A percentile compares a stretch with the other conserved stretches of the same genome.
phyloP scores from a whole-genome alignment of 2,797 vertebrate genomes.

The Euthynnus affinis region DNA sequence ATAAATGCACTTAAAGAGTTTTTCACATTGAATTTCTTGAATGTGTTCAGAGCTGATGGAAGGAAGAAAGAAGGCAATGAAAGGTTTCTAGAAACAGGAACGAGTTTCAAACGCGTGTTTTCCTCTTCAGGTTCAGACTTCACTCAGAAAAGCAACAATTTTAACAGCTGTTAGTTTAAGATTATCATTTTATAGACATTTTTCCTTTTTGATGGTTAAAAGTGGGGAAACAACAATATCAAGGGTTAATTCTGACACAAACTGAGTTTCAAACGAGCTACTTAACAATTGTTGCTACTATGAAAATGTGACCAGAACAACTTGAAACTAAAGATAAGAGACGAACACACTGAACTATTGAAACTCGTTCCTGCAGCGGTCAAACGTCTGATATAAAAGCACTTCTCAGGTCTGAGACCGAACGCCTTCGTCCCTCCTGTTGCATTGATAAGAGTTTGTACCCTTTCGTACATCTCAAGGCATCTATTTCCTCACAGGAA shows the following conservation, averaged over 20 bases:
- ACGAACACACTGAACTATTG: background rate
- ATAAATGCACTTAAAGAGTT: slow-evolving; percentile 71
- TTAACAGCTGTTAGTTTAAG: background rate
- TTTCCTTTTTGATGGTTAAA: background rate
- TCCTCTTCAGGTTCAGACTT: background rate
- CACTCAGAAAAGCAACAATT: background rate
- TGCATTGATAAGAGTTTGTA: slow-evolving; percentile 73
- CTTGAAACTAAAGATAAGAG: background rate
- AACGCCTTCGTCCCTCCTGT: slow-evolving; percentile 28
- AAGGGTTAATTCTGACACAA: background rate
- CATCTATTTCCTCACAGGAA: slow-evolving; percentile 50
- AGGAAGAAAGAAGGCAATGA: slow-evolving; percentile 64
- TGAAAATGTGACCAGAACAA: background rate
- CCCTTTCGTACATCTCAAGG: slow-evolving; percentile 67
- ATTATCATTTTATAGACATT: too few relatives aligned
- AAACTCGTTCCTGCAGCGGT: slow-evolving; percentile 40
- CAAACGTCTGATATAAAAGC: slow-evolving; percentile 61
- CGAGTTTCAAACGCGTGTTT: background rate
- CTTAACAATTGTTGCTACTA: background rate
- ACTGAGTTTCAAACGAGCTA: background rate
- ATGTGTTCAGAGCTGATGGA: slow-evolving; percentile 57
- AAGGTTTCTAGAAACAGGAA: slow-evolving; percentile 39
- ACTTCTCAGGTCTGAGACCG: slow-evolving; percentile 56
- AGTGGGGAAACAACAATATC: background rate
- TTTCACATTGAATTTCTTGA: slow-evolving; percentile 50